These are phyloP conservation scores for Epsilonema sp. DNA, from an alignment of 2,888 invertebrate species.

Conservation along the genomic window DNA sequence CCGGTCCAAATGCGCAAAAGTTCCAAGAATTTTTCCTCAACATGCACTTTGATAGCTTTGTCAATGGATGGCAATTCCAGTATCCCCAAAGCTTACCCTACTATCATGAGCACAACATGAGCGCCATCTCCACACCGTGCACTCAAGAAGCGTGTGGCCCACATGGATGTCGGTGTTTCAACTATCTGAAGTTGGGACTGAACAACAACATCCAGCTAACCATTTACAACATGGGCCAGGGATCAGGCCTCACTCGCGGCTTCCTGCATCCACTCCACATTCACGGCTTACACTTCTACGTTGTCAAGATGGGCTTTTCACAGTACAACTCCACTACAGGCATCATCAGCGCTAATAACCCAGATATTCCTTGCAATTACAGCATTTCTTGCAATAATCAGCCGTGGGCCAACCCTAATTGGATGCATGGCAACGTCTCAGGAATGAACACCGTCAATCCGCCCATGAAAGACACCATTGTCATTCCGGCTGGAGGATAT, in stretches of 20 bases:
- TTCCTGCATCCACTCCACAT: slow-evolving; percentile 22
- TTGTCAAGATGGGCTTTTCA: slow-evolving; percentile 22
- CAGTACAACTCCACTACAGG: slow-evolving; percentile 14
- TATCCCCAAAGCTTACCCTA: slow-evolving; percentile 20
- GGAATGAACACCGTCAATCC: slow-evolving; percentile 4
- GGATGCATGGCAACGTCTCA: slow-evolving; percentile 3
- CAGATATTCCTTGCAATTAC: slow-evolving; percentile 13
- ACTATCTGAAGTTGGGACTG: slow-evolving; percentile 17
- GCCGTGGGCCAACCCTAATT: slow-evolving; percentile 1
- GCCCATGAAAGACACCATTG: slow-evolving; percentile 5
- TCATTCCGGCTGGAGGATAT: slow-evolving; percentile 8
- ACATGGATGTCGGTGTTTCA: slow-evolving; percentile 17
- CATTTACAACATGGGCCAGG: slow-evolving; percentile 22
- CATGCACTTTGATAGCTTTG: slow-evolving; percentile 22
- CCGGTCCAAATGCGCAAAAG: too few species aligned
- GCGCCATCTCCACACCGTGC: slow-evolving; percentile 13
- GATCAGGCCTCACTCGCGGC: slow-evolving; percentile 14
- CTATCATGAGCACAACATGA: slow-evolving; percentile 15
- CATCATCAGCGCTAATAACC: slow-evolving; percentile 17
- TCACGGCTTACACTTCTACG: slow-evolving; percentile 21
- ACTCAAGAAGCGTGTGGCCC: slow-evolving; percentile 10
- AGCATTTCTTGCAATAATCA: background rate
- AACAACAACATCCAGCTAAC: slow-evolving; percentile 20
- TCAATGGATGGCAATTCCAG: slow-evolving; percentile 18
- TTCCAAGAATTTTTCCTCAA: slow-evolving; percentile 20